Conservation (phyloP, 2,888 invertebrate species). For the Cheilosia vulpina region DNA sequence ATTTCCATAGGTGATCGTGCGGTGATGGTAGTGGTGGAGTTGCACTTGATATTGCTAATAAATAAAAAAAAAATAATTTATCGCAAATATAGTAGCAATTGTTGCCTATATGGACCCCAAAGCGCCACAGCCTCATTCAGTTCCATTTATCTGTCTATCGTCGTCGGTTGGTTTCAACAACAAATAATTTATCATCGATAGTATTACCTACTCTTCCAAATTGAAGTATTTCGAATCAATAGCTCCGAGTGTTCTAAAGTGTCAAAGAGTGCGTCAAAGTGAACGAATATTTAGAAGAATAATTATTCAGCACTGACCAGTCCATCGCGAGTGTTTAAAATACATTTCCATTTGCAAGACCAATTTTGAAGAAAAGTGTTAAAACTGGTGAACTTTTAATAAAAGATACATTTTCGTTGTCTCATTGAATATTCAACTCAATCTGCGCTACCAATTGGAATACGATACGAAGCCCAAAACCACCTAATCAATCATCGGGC, state of each 20-base stretch:
- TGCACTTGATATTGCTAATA: constrained; percentile 71
- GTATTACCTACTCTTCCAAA: constrained; percentile 24
- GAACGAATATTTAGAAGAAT: not conserved
- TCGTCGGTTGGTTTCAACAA: constrained; percentile 67
- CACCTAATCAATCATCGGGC: constrained; percentile 68
- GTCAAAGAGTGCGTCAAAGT: constrained; percentile 8
- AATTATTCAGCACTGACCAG: not conserved
- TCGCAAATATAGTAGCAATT: constrained; percentile 68
- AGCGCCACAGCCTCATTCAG: constrained; percentile 67
- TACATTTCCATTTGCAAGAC: constrained; percentile 8
- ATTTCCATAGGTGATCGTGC: constrained; percentile 46
- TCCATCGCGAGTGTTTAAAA: not conserved
- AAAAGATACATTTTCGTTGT: not conserved
- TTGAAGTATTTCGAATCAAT: constrained; percentile 26
- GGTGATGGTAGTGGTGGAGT: constrained; percentile 54
- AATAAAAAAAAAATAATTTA: constrained; percentile 53
- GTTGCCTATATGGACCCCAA: constrained; percentile 70
- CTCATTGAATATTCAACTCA: constrained; percentile 10
- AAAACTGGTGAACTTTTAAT: not conserved
- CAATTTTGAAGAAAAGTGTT: not conserved
- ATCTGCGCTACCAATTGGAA: constrained; percentile 36
- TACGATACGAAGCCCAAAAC: constrained; percentile 60
- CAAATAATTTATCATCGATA: constrained; percentile 37
- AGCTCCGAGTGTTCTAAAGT: constrained; percentile 19
- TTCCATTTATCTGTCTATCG: constrained; percentile 72